Evolutionary conservation across 2,113 vertebrate species (phyloP).

Genomic region (Sprattus sprattus): DNA sequence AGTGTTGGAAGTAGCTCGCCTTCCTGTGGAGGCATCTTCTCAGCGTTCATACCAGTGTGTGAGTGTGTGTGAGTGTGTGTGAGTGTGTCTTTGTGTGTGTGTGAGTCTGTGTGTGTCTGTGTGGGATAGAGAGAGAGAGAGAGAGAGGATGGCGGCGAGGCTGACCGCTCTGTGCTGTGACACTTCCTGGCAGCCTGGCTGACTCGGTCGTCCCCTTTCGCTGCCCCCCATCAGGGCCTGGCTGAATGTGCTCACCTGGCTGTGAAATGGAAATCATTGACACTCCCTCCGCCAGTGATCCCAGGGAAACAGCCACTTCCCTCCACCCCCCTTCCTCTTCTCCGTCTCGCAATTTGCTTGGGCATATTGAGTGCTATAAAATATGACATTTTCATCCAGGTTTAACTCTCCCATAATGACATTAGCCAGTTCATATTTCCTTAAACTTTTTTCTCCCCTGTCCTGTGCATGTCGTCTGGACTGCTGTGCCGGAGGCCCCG

Average conservation of each 20-base stretch:
- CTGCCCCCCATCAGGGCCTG: slow-evolving; percentile 51
- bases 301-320: slow-evolving; percentile 22
- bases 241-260: slow-evolving; percentile 60
- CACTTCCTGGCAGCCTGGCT: background rate
- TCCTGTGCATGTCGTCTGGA: background rate
- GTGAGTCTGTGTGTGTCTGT: background rate
- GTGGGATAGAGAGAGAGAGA: background rate
- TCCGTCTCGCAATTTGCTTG: background rate
- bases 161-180: background rate
- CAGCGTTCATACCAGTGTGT: background rate
- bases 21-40: background rate
- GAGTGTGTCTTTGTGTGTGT: background rate
- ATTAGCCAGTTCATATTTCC: slow-evolving; percentile 60
- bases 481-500: background rate
- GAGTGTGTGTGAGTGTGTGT: background rate
- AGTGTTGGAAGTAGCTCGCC: background rate
- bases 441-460: slow-evolving; percentile 41
- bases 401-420: slow-evolving; percentile 62
- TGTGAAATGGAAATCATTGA: slow-evolving; percentile 70
- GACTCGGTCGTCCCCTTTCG: slow-evolving; percentile 27
- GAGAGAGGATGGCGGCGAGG: background rate
- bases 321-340: slow-evolving; percentile 41
- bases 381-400: slow-evolving; percentile 63
- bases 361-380: slow-evolving; percentile 62
- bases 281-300: slow-evolving; percentile 18